phyloP scores from a whole-genome alignment of 2,797 vertebrate genomes.

The Pagetopsis macropterus region DNA sequence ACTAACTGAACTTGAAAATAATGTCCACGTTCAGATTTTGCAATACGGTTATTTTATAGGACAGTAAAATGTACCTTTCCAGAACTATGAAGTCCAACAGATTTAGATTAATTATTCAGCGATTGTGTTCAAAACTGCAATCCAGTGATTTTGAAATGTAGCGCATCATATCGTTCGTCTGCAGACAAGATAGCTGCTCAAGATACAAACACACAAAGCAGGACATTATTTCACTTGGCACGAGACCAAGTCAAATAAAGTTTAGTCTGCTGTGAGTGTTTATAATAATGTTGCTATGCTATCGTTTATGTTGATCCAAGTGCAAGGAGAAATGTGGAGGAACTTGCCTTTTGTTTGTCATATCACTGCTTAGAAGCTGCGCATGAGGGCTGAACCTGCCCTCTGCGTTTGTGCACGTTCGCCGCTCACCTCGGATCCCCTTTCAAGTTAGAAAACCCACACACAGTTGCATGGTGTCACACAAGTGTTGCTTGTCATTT shows the following conservation, averaged over 20 bases:
- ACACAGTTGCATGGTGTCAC: not conserved
- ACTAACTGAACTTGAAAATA: not conserved
- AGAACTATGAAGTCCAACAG: not conserved
- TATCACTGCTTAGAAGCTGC: conserved; percentile 57
- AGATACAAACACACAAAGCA: not conserved
- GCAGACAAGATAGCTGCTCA: not conserved
- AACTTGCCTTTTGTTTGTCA: conserved; percentile 65
- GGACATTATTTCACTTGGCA: not conserved
- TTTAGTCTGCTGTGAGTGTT: conserved; percentile 51
- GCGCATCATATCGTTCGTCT: not conserved
- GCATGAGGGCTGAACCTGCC: conserved; percentile 56
- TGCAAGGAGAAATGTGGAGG: conserved; percentile 63
- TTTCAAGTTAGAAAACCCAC: conserved; percentile 29
- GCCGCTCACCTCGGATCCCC: conserved; percentile 22
- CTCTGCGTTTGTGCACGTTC: conserved; percentile 46
- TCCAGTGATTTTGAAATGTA: conserved; percentile 13
- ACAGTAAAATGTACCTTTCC: not conserved
- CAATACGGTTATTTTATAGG: not conserved
- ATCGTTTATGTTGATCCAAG: conserved; percentile 68
- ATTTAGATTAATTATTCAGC: not conserved
- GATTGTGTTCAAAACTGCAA: not conserved
- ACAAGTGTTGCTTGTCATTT: conserved; percentile 11
- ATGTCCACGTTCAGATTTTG: conserved; percentile 9
- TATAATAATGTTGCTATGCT: conserved; percentile 73
- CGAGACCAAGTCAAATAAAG: not conserved